Evolutionary conservation across 2,888 invertebrate genomes (phyloP), one percentile per base, ranked within the genome.

Genomic region (Alloscopus bannaensis): DNA sequence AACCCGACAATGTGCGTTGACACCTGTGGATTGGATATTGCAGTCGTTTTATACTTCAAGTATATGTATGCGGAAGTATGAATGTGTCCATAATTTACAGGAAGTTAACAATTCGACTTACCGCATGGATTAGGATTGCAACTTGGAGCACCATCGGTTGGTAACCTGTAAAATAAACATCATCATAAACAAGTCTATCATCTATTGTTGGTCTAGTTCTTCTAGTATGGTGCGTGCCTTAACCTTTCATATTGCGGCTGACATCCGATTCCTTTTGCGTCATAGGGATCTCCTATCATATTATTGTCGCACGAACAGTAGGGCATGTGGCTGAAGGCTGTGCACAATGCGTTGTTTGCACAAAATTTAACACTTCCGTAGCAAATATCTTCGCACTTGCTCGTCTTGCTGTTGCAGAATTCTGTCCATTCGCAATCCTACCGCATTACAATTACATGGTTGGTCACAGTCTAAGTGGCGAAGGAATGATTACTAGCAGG

Each of bases 301-400:
- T 4, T 16, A 8, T 57, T 65, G 4, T 71, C 81, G 60, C 81
- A 81, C 26, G 70, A 60, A 40, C 81, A 81, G n/a, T 76, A 76
- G 13, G 84, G 84, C 60, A 77, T 78, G 29, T 84, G 84, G 31
- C 81, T 81, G 40, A 83, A 72, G 0, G 66, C 70, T n/a, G 52
- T 66, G 55, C 84, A 84, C 4, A 8, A 93, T 92, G 86, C 95
- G 95, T 60, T 95, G 95, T 87, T 94, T 93, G 64, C 81, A 47
- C 81, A 81, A 66, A 76, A 76, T 31, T 62, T 90, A 87, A 87
- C 95, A 95, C 88, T 94, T 94, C 87, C 92, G 93, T 85, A 91
- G 90, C 45, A 91, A 88, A 85, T 92, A 92, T 22, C 92, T 91
- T 86, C 90, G 90, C 87, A 92, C 90, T 42, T 89, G 89, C 28